These are phyloP conservation scores for Channa argus DNA, from an alignment of 2,113 vertebrate genomes.

Conservation along the genomic window DNA sequence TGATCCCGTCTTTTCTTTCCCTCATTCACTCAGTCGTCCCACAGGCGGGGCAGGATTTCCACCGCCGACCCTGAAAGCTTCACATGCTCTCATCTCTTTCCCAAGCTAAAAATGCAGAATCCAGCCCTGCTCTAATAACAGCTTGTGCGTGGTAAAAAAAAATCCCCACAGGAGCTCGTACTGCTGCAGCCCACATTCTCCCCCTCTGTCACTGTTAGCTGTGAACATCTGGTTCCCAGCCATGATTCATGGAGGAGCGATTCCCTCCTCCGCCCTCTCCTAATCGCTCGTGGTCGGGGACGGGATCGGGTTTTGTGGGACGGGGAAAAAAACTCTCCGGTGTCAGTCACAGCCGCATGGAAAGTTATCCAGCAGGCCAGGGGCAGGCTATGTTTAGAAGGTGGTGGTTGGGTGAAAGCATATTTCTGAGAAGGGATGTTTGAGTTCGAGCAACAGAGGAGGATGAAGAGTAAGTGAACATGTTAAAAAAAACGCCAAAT, in stretches of 20 bases:
- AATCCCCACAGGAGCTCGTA: conserved; percentile 33
- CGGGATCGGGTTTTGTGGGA: conserved; percentile 64
- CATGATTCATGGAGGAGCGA: conserved; percentile 53
- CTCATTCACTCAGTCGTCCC: background rate
- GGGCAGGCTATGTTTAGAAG: conserved; percentile 74
- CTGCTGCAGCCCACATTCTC: conserved; percentile 10
- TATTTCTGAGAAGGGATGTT: conserved; percentile 63
- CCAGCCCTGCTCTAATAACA: conserved; percentile 58
- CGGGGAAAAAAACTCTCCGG: conserved; percentile 53
- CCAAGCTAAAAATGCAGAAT: conserved; percentile 55
- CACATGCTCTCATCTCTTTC: conserved; percentile 48
- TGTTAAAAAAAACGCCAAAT: background rate
- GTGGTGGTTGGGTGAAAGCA: conserved; percentile 30
- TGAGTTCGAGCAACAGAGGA: conserved; percentile 42
- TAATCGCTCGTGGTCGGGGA: conserved; percentile 5
- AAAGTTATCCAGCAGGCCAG: conserved; percentile 69
- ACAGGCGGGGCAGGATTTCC: conserved; percentile 23
- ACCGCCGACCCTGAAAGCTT: conserved; percentile 14
- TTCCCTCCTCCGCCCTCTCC: conserved; percentile 1
- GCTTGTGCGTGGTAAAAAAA: conserved; percentile 38
- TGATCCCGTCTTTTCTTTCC: conserved; percentile 8
- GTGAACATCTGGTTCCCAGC: conserved; percentile 75
- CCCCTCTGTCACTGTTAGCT: conserved; percentile 49
- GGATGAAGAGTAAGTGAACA: conserved; percentile 1
- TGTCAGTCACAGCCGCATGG: conserved; percentile 73